Evolutionary conservation across 92 coral and sea anemone genomes (phyloP).

Genomic region (Porites cylindrica): DNA sequence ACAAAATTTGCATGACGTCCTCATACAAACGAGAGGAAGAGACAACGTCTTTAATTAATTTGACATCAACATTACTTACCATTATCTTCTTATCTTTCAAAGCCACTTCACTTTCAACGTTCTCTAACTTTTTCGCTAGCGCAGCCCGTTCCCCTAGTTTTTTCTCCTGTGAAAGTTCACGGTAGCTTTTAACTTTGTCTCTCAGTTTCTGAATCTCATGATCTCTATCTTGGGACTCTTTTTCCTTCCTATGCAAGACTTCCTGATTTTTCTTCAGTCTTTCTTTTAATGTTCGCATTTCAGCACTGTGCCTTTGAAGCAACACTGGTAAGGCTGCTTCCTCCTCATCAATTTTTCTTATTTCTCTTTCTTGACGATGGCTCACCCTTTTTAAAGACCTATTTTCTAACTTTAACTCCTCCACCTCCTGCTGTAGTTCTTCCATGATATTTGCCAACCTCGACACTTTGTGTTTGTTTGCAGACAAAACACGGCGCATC

Average conservation of each 20-base stretch:
- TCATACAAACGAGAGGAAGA: too few relatives aligned
- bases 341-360: conserved; percentile 78
- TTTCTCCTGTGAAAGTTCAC: conserved; percentile 71
- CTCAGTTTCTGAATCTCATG: conserved; percentile 77
- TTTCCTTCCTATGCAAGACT: conserved; percentile 71
- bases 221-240: conserved; percentile 79
- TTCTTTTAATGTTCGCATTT: conserved; percentile 83
- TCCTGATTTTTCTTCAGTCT: conserved; percentile 80
- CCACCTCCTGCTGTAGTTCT: conserved; percentile 85
- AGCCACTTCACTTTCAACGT: conserved; percentile 61
- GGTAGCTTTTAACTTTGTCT: conserved; percentile 78
- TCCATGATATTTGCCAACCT: conserved; percentile 86
- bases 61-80: conserved; percentile 52
- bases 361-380: conserved; percentile 87
- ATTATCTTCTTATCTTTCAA: conserved; percentile 79
- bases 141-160: conserved; percentile 88
- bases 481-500: conserved; percentile 92
- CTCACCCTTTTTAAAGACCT: conserved; percentile 81
- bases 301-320: conserved; percentile 92
- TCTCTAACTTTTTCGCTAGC: conserved; percentile 77
- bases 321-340: conserved; percentile 87
- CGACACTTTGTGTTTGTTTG: conserved; percentile 88
- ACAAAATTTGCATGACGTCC: too few relatives aligned
- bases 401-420: conserved; percentile 80
- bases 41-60: too few relatives aligned